Conservation (phyloP, 2,113 vertebrate genomes). For the Lepus europaeus region DNA sequence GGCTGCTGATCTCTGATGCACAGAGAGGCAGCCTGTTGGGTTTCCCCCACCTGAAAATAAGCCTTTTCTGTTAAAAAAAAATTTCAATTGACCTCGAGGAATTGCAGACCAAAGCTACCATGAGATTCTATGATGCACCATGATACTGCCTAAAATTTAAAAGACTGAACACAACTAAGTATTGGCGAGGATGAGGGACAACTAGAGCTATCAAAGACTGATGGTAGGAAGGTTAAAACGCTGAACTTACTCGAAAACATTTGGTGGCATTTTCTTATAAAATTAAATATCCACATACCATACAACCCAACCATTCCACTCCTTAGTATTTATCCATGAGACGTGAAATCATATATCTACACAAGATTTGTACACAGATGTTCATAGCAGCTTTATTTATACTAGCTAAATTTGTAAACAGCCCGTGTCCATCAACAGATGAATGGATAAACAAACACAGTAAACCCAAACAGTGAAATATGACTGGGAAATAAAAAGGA, state of each 20-base stretch:
- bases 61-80: too few species aligned
- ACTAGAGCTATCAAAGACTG: background rate
- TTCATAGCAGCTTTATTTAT: background rate
- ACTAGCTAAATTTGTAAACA: constrained; percentile 23
- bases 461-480: background rate
- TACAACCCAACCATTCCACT: background rate
- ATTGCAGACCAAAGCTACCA: background rate
- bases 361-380: constrained; percentile 29
- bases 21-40: too few species aligned
- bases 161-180: background rate
- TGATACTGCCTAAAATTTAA: background rate
- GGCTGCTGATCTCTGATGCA: too few species aligned
- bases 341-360: background rate
- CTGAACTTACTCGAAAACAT: background rate
- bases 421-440: background rate
- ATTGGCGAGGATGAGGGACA: background rate
- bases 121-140: background rate
- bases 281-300: background rate
- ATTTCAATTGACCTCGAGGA: background rate
- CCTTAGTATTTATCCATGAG: background rate
- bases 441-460: background rate
- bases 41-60: too few species aligned
- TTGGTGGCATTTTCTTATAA: background rate
- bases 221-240: background rate
- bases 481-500: background rate